Evolutionary conservation across 2,888 invertebrate genomes (phyloP), one percentile per base, ranked within the genome.

Genomic region (Piscicola geometra): DNA sequence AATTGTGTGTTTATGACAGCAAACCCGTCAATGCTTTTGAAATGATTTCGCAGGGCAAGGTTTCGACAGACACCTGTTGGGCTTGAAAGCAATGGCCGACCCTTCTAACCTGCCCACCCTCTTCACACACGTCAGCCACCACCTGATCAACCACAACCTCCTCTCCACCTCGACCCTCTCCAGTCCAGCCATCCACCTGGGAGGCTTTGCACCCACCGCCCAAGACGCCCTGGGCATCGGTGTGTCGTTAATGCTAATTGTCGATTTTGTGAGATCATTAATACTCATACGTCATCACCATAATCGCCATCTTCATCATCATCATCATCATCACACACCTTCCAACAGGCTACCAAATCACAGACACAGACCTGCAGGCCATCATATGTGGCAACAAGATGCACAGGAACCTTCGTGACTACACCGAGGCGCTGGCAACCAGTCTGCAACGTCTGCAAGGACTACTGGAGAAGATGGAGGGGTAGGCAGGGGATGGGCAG

Each of bases 41-140:
- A 47, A 47, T 47, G 21, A 47, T 15, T 47, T 47, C 50, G 52
- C 80, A 90, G 90, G 96, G 0, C 93, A 98, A 86, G 98, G 94
- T 30, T 99, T 97, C 85, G 99, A 99, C 86, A 89, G 99, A 5
- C 99, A 99, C 86, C 86, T 99, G 81, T 96, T 94, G 85, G 94
- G 91, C 0, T 85, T 99, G 72, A 90, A 89, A 84, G 89, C 91
- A 79, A 88, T 92, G 33, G 83, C 82, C 0, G 79, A 81, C 66
- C 69, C 77, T 25, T 81, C 81, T 9, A 79, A 85, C 73, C 86
- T 88, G 0, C 83, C 87, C 36, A n/a, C n/a, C n/a, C 50, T 94
- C 56, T 94, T 89, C 82, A 86, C 88, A 78, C 93, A 94, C 79
- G 89, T 90, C 41, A 90, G 91, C 50, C 97, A 93, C 84, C 87